Evolutionary conservation across 92 coral and sea anemone species (phyloP).

Genomic region (Montipora capitata): DNA sequence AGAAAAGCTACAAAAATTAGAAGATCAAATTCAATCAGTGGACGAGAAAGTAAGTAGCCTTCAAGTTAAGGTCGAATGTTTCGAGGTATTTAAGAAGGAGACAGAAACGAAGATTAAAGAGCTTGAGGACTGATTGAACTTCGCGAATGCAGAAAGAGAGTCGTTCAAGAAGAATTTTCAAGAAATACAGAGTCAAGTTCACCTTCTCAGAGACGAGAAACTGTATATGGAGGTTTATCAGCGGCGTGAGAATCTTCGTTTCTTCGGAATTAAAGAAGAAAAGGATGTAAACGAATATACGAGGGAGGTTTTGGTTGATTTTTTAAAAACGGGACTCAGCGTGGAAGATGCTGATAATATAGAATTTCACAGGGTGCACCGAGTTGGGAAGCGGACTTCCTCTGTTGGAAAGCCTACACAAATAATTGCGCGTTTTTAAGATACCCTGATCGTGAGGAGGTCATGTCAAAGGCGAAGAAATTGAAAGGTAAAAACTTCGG

Average conservation of each 20-base stretch:
- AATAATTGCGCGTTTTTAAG: too few relatives aligned
- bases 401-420: too few relatives aligned
- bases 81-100: conserved; percentile 1
- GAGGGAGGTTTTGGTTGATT: neutral
- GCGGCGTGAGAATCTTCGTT: neutral
- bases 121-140: neutral
- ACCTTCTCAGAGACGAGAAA: conserved; percentile 11
- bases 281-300: too few relatives aligned
- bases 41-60: neutral
- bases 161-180: too few relatives aligned
- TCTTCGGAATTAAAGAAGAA: neutral
- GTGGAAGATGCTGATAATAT: too few relatives aligned
- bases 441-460: too few relatives aligned
- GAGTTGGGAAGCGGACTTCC: too few relatives aligned
- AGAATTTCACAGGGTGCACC: too few relatives aligned
- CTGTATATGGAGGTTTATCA: neutral
- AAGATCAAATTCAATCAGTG: neutral
- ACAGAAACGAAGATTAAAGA: conserved; percentile 7
- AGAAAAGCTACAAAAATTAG: neutral
- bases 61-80: neutral
- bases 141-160: neutral
- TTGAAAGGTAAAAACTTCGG: neutral
- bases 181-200: too few relatives aligned
- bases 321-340: too few relatives aligned
- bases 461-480: too few relatives aligned